Conservation (phyloP, 2,888 invertebrate species). For the Nephrocerus scutellatus region DNA sequence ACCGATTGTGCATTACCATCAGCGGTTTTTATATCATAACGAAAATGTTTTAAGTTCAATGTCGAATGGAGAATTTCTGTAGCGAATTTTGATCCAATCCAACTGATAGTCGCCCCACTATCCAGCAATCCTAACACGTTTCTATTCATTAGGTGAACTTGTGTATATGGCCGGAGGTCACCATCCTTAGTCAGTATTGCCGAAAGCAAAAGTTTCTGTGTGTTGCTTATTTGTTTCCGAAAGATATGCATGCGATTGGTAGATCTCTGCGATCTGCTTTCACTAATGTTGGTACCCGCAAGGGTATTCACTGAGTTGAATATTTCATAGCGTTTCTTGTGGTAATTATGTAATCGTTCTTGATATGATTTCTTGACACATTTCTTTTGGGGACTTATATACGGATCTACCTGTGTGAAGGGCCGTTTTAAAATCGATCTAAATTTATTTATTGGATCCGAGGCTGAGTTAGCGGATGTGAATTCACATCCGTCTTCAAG, state of each 20-base stretch:
- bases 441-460: neutral
- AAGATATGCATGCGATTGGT: conserved; percentile 3
- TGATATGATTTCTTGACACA: no score
- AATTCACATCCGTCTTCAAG: neutral
- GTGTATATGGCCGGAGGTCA: conserved; percentile 14
- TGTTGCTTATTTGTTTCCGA: conserved; percentile 4
- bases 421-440: neutral
- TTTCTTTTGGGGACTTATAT: neutral
- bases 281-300: no score
- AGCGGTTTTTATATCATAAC: conserved; percentile 8
- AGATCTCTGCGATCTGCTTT: neutral
- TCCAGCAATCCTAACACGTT: conserved; percentile 7
- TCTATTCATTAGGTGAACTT: conserved; percentile 1
- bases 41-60: neutral
- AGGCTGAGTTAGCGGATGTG: conserved; percentile 1
- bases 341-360: no score
- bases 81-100: conserved; percentile 5
- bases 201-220: neutral
- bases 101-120: conserved; percentile 16
- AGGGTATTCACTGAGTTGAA: no score
- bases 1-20: conserved; percentile 12
- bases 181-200: conserved; percentile 2
- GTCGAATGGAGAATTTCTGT: conserved; percentile 4
- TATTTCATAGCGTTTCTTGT: no score
- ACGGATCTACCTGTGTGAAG: neutral